Evolutionary conservation across 1,140 invertebrate species (phyloP).

Genomic region (Sycobia sp.): DNA sequence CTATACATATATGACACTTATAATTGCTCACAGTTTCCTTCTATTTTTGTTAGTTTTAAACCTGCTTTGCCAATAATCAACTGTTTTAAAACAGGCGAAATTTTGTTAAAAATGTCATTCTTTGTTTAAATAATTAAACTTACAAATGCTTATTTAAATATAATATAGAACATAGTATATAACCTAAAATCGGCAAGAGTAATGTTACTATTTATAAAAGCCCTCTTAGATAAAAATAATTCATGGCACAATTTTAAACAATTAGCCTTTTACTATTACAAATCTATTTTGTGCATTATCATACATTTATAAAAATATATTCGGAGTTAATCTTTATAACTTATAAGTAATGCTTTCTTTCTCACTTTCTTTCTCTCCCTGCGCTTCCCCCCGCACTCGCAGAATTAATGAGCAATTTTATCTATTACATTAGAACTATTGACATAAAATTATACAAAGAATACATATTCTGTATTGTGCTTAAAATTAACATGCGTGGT

Average conservation of each 20-base stretch:
- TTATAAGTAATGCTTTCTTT: slow-evolving; percentile 24
- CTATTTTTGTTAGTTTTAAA: background rate
- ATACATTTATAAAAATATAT: slow-evolving; percentile 31
- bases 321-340: slow-evolving; percentile 15
- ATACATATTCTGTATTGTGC: too few relatives aligned
- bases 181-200: slow-evolving; percentile 27
- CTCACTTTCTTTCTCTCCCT: too few relatives aligned
- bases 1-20: slow-evolving; percentile 15
- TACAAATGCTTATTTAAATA: slow-evolving; percentile 26
- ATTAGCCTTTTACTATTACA: slow-evolving; percentile 16
- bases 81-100: slow-evolving; percentile 9
- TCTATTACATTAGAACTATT: background rate
- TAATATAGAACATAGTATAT: slow-evolving; percentile 12
- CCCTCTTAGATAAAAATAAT: slow-evolving; percentile 21
- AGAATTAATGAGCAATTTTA: background rate
- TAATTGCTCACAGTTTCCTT: slow-evolving; percentile 4
- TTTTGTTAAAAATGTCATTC: slow-evolving; percentile 1
- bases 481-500: too few relatives aligned
- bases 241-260: slow-evolving; percentile 31
- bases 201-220: slow-evolving; percentile 22
- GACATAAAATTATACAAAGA: background rate
- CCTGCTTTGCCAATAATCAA: background rate
- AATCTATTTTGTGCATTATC: slow-evolving; percentile 27
- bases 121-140: slow-evolving; percentile 11
- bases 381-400: too few relatives aligned